Evolutionary conservation across 30 jellyfish, hydroid and myxozoan species (phyloP), one percentile per base, ranked within the genome.

Genomic region (Sanderia malayensis): DNA sequence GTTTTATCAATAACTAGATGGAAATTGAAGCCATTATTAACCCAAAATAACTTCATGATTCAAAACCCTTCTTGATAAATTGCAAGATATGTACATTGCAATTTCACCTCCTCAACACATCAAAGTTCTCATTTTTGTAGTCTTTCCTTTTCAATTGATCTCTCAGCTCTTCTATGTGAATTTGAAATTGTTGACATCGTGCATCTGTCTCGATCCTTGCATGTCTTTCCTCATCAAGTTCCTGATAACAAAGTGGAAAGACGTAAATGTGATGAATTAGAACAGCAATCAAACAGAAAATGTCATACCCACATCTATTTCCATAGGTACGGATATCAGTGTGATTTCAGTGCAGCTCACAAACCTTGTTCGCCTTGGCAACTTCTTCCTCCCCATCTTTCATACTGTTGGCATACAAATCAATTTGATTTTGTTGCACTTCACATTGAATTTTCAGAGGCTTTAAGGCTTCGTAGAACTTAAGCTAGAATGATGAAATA

Each of bases 181-280:
- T 59, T 34, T 88, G 92, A 13, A 80, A 68, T 33, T 65, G 79
- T 76, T 88, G 97, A 70, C 94, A 88, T 52, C 97, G 79, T 7
- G 74, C 15, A n/a, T 88, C 97, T 19, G 67, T 66, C 37, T 88
- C 97, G 9, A 83, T 19, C 28, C 95, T 60, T 17, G 67, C 85
- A 27, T 46, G 65, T 45, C 92, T 80, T 28, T 74, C 92, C 32
- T 80, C 94, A 2, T 81, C 95, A 18, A 62, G 79, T 46, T 88
- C 95, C 97, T 88, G 10, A 24, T 37, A 58, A 34, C 45, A 19
- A 49, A 41, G 55, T 8, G 55, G 15, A 41, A 49, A 9, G 27
- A 37, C 52, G 13, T 37, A 37, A 6, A 37, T n/a, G n/a, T n/a
- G n/a, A n/a, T n/a, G n/a, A n/a, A n/a, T n/a, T n/a, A n/a, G n/a